Evolutionary conservation across 30 jellyfish, hydroid and myxozoan genomes (phyloP), one percentile per base, ranked within the genome.

Genomic region (Hydractinia echinata): DNA sequence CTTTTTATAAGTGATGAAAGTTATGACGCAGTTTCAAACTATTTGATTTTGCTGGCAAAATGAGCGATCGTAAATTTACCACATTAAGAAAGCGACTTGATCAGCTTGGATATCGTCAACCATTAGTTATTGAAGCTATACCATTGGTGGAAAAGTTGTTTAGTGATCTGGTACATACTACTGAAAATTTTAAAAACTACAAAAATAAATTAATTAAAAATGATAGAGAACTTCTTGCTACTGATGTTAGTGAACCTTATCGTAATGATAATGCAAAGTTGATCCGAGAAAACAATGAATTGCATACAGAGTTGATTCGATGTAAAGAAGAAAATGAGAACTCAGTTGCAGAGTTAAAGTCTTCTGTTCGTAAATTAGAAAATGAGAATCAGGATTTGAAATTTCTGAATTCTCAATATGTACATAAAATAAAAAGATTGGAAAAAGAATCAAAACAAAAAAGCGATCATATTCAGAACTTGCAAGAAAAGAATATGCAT

Each of bases 71-170:
- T 21, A 86, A 87, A 73, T 92, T 86, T 66, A 84, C 96, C 16
- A 86, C 72, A 54, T 71, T 92, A 15, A 73, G 98, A 6, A 92
- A 81, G 77, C 73, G 98, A 60, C 89, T 92, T 15, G 98, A 92
- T 74, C 98, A 92, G 79, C 95, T 92, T 61, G 98, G 98, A 50
- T 92, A 92, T 82, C 89, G 95, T 76, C 98, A 92, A 82, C 98
- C 98, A 4, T 88, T 92, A 51, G 98, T 93, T 52, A 72, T 92
- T 77, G 98, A 92, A 48, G 85, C 98, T 51, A 96, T 92, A 9
- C 98, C 98, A 5, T 85, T 92, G 74, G 96, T 87, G 15, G 98
- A 92, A 80, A 92, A 92, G 68, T 10, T 92, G 55, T 92, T 92
- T 61, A 87, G 98, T 87, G 98, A 92, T 67, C 81, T 92, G 55